Evolutionary conservation across 1,140 invertebrate species (phyloP), one percentile per base, ranked within the genome.

Genomic region (Diprion similis): DNA sequence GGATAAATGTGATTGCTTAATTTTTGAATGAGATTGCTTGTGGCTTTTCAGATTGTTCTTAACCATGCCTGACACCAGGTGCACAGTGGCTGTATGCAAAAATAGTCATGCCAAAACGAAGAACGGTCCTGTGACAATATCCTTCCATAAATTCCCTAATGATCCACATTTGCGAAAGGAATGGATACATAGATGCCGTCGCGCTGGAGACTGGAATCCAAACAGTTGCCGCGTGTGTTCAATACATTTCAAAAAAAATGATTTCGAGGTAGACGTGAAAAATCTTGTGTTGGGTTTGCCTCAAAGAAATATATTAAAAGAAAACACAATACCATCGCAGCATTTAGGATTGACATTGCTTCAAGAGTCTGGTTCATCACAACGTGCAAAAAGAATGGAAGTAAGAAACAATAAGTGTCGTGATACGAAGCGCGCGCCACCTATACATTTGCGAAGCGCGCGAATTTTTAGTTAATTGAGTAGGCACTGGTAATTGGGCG

Each of bases 131-230:
- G 68, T 73, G 18, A 71, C 68, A 1, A 72, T 78, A 71, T 73
- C 59, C 47, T 78, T 76, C 15, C 77, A 78, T 70, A 46, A 71
- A 18, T 78, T 78, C 68, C 77, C 77, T 8, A 78, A 75, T 71
- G 46, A 9, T 59, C 70, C 72, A 46, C 68, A 67, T 13, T n/a
- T 71, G 6, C 71, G 73, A 45, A 59, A 71, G 66, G 72, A 76
- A 17, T 78, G 77, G 75, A 75, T 78, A 46, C 8, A 73, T 46
- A 75, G 59, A 73, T 75, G 75, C 17, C 64, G 68, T 66, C 70
- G 75, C 72, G 72, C 46, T 46, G 75, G 75, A 17, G 65, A 73
- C 10, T 78, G 75, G 75, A 78, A 78, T 76, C 77, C 77, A 37
- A 66, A 67, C 48, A 72, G 72, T 46, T 76, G 77, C 65, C 77